phyloP scores from a whole-genome alignment of 2,888 invertebrate species.

The Heliconius cydno region DNA sequence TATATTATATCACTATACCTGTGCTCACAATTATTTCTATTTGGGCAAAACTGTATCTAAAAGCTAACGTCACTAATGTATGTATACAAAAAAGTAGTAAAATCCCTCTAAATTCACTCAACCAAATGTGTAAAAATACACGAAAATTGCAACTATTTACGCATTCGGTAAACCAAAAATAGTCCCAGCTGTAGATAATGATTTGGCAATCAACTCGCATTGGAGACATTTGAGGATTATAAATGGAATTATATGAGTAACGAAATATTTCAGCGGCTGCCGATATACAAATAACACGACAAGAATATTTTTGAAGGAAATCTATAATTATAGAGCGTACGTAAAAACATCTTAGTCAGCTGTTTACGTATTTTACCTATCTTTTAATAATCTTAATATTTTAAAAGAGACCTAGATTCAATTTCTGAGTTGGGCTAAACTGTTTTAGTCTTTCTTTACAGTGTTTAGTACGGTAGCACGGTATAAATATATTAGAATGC shows the following conservation, averaged over 20 bases:
- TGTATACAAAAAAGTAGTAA: background rate
- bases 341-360: slow-evolving; percentile 8
- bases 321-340: slow-evolving; percentile 2
- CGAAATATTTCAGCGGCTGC: slow-evolving; percentile 41
- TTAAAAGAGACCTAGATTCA: background rate
- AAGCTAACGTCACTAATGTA: background rate
- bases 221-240: slow-evolving; percentile 45
- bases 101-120: background rate
- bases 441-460: background rate
- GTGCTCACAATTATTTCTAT: too few relatives aligned
- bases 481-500: background rate
- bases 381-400: background rate
- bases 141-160: slow-evolving; percentile 9
- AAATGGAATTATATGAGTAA: slow-evolving; percentile 49
- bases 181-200: slow-evolving; percentile 47
- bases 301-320: slow-evolving; percentile 22
- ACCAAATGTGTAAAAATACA: background rate
- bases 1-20: too few relatives aligned
- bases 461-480: background rate
- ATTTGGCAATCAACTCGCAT: slow-evolving; percentile 53
- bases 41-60: background rate
- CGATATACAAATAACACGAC: slow-evolving; percentile 23
- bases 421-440: background rate
- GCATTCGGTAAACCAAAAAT: slow-evolving; percentile 47
- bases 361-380: slow-evolving; percentile 1